Conservation (phyloP, 2,113 vertebrate genomes). For the Tachuris rubrigastra region DNA sequence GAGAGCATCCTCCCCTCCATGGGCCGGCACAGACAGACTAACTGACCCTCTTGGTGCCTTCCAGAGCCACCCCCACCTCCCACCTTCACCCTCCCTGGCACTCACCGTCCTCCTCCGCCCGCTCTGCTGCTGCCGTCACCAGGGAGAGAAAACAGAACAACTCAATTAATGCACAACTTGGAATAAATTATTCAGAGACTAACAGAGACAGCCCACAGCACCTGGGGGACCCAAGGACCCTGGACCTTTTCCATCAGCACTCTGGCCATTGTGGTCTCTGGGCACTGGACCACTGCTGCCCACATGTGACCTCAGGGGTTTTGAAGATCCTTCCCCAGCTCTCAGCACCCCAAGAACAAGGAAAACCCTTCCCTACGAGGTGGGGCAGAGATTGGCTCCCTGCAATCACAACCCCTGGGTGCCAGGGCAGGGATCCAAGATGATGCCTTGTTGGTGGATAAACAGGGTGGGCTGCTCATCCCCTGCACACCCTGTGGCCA, state of each 20-base stretch:
- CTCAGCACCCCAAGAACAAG: not conserved
- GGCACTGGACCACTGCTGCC: not conserved
- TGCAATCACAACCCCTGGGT: not conserved
- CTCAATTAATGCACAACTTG: not conserved
- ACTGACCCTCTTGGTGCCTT: not conserved
- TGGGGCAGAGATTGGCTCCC: not conserved
- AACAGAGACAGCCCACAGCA: rapidly evolving
- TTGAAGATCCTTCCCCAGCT: not conserved
- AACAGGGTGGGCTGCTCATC: rapidly evolving
- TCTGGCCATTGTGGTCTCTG: not conserved
- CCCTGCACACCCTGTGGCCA: rapidly evolving
- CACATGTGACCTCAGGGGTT: rapidly evolving
- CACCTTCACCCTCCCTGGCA: not conserved
- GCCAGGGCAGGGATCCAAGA: not conserved
- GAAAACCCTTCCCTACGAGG: not conserved
- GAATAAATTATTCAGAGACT: not conserved
- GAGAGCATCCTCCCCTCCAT: not conserved
- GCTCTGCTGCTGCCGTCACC: constrained; percentile 13
- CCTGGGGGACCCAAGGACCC: not conserved
- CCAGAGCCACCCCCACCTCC: not conserved
- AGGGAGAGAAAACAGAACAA: constrained; percentile 47
- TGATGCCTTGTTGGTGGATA: not conserved
- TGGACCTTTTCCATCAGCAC: not conserved
- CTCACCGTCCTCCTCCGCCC: constrained; percentile 39
- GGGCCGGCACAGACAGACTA: not conserved